phyloP scores from a whole-genome alignment of 1,140 invertebrate species.

The Temnothorax longispinosus region DNA sequence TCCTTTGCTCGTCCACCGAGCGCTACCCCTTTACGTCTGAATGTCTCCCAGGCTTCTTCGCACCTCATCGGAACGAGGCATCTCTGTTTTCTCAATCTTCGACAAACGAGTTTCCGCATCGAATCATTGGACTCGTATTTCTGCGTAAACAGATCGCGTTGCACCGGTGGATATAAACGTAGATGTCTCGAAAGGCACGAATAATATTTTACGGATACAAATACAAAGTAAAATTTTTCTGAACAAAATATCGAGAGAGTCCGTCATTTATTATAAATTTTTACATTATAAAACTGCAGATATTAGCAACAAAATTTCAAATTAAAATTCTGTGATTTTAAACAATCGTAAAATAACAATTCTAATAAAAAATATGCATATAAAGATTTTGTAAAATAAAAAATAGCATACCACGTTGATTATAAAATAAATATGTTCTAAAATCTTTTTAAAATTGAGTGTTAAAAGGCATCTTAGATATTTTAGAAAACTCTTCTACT shows the following conservation, averaged over 20 bases:
- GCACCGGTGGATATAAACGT: background rate
- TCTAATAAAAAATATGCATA: background rate
- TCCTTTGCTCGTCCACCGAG: constrained; percentile 75
- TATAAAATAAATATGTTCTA: background rate
- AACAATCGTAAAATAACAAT: background rate
- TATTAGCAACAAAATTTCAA: background rate
- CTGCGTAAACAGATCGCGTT: constrained; percentile 19
- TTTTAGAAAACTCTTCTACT: background rate
- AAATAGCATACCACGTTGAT: background rate
- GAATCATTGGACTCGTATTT: constrained; percentile 4
- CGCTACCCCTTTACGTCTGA: constrained; percentile 60
- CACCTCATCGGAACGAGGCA: constrained; percentile 53
- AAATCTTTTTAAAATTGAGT: background rate
- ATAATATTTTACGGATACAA: background rate
- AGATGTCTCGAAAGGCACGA: background rate
- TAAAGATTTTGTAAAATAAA: background rate
- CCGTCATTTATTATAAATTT: background rate
- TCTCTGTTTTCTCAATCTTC: constrained; percentile 26
- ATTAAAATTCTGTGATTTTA: background rate
- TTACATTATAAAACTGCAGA: background rate
- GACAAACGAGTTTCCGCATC: constrained; percentile 61
- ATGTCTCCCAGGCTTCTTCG: constrained; percentile 55
- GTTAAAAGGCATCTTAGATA: background rate
- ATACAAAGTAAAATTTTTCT: background rate
- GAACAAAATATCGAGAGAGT: background rate